Base-by-base conservation (phyloP, 2,113 vertebrate genomes). In the Tetrao urogallus region DNA sequence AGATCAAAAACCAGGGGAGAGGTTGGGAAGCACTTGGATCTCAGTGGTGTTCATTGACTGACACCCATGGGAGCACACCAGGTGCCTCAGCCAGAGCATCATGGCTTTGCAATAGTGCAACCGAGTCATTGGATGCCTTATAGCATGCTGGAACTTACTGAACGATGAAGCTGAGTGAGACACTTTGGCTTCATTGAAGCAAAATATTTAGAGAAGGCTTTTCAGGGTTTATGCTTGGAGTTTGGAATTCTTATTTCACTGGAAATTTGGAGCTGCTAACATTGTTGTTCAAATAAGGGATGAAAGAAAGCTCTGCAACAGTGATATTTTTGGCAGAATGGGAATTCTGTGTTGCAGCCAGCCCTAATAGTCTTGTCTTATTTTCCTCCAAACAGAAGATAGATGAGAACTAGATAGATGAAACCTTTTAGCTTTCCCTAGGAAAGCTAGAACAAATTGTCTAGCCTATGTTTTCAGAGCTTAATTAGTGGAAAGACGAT, bases 181-280 rank as follows among this genome's bases (percentile, higher is more conserved):
- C 3, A 3, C 54, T 93, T 86, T 1, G 84, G 90, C 93, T 43
- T 88, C 86, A 83, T 48, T 64, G 90, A 96, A 92, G 77, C 43
- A 93, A 95, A 96, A 96, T 96, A 90, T 95, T 96, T 96, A 93
- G 81, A 96, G 86, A 94, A 94, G 83, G 77, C 52, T 93, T 95
- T 94, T 87, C 63, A 77, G 92, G 93, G 94, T 95, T 96, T 96
- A 93, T 75, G 84, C 89, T 90, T 87, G 77, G 63, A 85, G 81
- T 28, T 90, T 63, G 89, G 92, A 95, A 96, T 94, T 93, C 94
- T 94, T 93, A 87, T 96, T 96, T 96, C 91, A 38, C 65, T 95
- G 96, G 95, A 92, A 93, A 92, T 94, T 75, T 89, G 86, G 96
- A 94, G 90, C 92, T 89, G 76, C 90, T 96, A 58, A 90, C 69